Percentiles rank a stretch among this genome's conserved stretches.
phyloP scores from a whole-genome alignment of 2,113 vertebrate species.

The Paraplagusia blochii region DNA sequence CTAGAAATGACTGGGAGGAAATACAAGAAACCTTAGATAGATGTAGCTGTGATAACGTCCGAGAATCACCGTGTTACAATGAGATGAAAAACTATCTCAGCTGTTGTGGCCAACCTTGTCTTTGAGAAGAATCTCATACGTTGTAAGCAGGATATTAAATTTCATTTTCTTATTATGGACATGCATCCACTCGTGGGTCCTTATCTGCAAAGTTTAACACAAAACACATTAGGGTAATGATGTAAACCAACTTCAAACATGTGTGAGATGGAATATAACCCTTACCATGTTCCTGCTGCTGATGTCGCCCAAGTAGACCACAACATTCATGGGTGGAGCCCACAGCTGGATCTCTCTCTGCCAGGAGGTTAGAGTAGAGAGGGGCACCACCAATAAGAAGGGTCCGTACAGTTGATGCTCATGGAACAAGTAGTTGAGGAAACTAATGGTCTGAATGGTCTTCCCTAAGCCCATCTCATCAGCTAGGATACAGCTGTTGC shows the following conservation, averaged over 20 bases:
- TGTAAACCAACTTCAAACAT: background rate
- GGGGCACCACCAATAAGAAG: slow-evolving; percentile 92
- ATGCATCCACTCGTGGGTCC: slow-evolving; percentile 99
- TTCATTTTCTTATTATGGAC: slow-evolving; percentile 91
- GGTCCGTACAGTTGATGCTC: slow-evolving; percentile 95
- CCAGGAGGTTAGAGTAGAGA: slow-evolving; percentile 97
- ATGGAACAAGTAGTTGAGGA: slow-evolving; percentile 92
- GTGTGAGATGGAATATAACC: slow-evolving; percentile 10
- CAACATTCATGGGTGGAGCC: slow-evolving; percentile 94
- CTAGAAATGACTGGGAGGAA: slow-evolving; percentile 87
- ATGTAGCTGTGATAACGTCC: background rate
- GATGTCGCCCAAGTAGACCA: slow-evolving; percentile 96
- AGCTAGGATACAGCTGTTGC: slow-evolving; percentile 96
- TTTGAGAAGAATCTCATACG: slow-evolving; percentile 96
- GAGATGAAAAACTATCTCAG: background rate
- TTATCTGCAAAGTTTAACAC: slow-evolving; percentile 76
- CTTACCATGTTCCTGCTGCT: slow-evolving; percentile 95
- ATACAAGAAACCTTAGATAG: background rate
- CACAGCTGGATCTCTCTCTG: slow-evolving; percentile 95
- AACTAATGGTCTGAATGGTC: slow-evolving; percentile 97
- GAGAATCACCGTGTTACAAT: background rate
- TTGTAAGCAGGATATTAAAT: slow-evolving; percentile 94
- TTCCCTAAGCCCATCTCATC: slow-evolving; percentile 99
- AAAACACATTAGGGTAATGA: background rate
- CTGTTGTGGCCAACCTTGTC: slow-evolving; percentile 84